Percentiles rank a stretch among this genome's conserved stretches.
These are phyloP conservation scores for Lepidurus arcticus DNA, from an alignment of 1,140 invertebrate species.

Conservation along the genomic window DNA sequence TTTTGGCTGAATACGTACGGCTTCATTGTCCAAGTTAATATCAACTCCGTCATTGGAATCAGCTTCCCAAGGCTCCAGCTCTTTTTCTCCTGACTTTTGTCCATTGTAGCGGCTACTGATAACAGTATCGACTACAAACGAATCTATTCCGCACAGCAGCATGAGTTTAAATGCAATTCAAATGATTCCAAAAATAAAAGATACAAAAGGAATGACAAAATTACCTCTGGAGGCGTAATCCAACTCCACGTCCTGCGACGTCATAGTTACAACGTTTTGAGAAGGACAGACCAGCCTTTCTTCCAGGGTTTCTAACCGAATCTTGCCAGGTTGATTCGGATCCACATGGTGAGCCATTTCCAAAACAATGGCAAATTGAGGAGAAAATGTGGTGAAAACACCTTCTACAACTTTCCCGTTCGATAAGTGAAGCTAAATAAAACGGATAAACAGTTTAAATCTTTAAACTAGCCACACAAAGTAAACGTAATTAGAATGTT, in stretches of 20 bases:
- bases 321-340: constrained; percentile 52
- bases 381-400: constrained; percentile 77
- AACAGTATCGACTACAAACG: constrained; percentile 64
- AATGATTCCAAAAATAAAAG: not conserved
- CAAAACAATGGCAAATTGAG: constrained; percentile 72
- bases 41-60: constrained; percentile 56
- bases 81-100: constrained; percentile 59
- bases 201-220: not conserved
- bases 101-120: constrained; percentile 51
- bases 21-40: constrained; percentile 48
- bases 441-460: constrained; percentile 26
- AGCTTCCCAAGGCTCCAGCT: constrained; percentile 82
- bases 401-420: constrained; percentile 77
- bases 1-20: constrained; percentile 48
- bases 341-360: constrained; percentile 77
- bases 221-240: constrained; percentile 73
- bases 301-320: constrained; percentile 61
- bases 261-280: constrained; percentile 71
- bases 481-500: not conserved
- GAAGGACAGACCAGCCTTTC: constrained; percentile 80
- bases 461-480: constrained; percentile 18
- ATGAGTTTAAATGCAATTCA: constrained; percentile 29
- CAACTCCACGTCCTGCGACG: constrained; percentile 72
- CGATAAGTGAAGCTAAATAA: constrained; percentile 60
- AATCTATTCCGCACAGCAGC: constrained; percentile 39